A percentile compares a stretch with the other conserved stretches of the same genome.
phyloP scores from a whole-genome alignment of 2,113 vertebrate genomes.

The human (Homo sapiens) region GRCh38 chr2:136242501-136243000 shows the following conservation, averaged over 20 bases:
- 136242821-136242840: constrained; percentile 18
- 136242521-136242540: background rate
- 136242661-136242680: background rate
- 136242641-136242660: background rate
- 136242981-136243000: background rate
- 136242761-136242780: background rate
- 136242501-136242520: background rate
- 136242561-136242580: background rate
- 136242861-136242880: too few species aligned
- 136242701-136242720: background rate
- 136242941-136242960: background rate
- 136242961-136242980: background rate
- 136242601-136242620: background rate
- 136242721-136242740: background rate
- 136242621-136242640: background rate
- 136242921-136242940: background rate
- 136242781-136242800: background rate
- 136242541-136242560: background rate
- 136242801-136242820: background rate
- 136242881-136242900: background rate
- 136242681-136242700: background rate
- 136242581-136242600: background rate
- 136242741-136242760: background rate
- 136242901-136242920: background rate
- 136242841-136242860: background rate